A percentile compares a stretch with the other conserved stretches of the same genome.
These are phyloP conservation scores for Drosophila parvula DNA, from an alignment of 1,140 invertebrate species.

Conservation along the genomic window DNA sequence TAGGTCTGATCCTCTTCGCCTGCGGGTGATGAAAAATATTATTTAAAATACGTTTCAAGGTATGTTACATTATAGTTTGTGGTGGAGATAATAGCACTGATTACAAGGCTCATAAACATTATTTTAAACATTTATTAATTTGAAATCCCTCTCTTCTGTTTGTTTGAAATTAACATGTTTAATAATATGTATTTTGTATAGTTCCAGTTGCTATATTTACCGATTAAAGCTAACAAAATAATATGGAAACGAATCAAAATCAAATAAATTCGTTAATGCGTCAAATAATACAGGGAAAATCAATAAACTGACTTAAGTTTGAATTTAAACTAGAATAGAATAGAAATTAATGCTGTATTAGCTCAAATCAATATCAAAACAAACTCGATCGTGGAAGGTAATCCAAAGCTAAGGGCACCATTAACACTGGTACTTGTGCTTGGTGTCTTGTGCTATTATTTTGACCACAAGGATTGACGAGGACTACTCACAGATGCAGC, in stretches of 20 bases:
- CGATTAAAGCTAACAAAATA: not conserved
- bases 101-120: too few relatives aligned
- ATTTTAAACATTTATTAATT: not conserved
- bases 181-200: not conserved
- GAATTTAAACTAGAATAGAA: not conserved
- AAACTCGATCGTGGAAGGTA: not conserved
- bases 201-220: not conserved
- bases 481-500: slow-evolving; percentile 93
- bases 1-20: slow-evolving; percentile 94
- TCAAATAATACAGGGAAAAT: not conserved
- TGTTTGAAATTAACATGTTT: not conserved
- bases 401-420: not conserved
- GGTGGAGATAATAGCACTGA: slow-evolving; percentile 1
- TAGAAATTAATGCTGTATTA: not conserved
- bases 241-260: not conserved
- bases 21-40: slow-evolving; percentile 44
- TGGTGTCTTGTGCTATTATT: not conserved
- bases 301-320: not conserved
- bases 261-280: not conserved
- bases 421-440: not conserved
- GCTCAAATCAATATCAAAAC: not conserved
- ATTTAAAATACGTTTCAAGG: not conserved
- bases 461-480: not conserved
- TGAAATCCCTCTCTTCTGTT: too few relatives aligned
- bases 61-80: too few relatives aligned